These are phyloP conservation scores for Characodon lateralis DNA, from an alignment of 2,797 vertebrate species.

Conservation along the genomic window DNA sequence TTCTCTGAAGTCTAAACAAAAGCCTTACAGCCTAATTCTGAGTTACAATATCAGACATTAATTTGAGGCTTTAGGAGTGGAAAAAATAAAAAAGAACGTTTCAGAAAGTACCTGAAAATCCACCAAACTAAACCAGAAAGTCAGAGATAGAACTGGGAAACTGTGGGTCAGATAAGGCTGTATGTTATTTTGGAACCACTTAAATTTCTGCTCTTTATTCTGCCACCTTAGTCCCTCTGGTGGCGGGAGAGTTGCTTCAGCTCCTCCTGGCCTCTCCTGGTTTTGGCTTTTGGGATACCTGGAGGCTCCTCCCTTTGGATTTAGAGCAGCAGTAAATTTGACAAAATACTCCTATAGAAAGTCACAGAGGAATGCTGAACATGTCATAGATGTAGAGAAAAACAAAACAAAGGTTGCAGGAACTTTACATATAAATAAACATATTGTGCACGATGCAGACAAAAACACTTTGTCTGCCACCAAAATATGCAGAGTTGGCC, in stretches of 20 bases:
- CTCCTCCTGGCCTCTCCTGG: not conserved
- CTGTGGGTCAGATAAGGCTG: not conserved
- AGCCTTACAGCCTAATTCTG: not conserved
- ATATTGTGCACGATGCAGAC: not conserved
- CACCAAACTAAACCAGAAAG: not conserved
- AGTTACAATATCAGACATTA: not conserved
- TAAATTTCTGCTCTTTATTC: not conserved
- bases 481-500: not conserved
- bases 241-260: not conserved
- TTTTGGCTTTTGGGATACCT: not conserved
- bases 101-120: not conserved
- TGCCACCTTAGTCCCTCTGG: not conserved
- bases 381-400: not conserved
- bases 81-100: not conserved
- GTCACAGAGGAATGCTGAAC: not conserved
- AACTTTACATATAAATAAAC: not conserved
- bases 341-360: not conserved
- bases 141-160: not conserved
- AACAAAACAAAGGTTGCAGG: not conserved
- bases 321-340: not conserved
- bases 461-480: not conserved
- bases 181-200: not conserved
- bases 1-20: not conserved
- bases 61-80: not conserved
- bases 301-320: constrained; percentile 1